Base-by-base conservation (phyloP, 1,140 invertebrate genomes). In the Dinoponera quadriceps region DNA sequence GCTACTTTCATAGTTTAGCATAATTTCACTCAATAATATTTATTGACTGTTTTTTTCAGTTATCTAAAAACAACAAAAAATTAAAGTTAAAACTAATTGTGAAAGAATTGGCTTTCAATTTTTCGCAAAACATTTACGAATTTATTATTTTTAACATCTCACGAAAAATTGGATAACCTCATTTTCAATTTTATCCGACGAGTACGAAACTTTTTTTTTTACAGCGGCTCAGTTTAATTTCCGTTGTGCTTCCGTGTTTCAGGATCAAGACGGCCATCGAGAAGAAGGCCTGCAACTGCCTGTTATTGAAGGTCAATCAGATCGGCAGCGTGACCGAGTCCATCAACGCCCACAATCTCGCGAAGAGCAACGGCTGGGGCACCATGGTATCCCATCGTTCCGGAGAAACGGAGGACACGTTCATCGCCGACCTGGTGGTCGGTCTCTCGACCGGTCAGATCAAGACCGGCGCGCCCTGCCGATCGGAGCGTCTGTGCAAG, bases 381-480 rank as follows among this genome's bases (percentile, higher is more conserved):
- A 99, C 97, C 66, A 99, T 99, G 99, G 99, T 99, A 0, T 99
- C 98, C 38, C 99, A 99, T 95, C 96, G 97, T 91, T 99, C 98
- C 88, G 99, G 99, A 88, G 99, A 99, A 94, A 99, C 99, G 83
- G 99, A 99, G 95, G 99, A 99, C 92, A 98, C 98, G 0, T 99
- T 99, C 94, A 99, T 99, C 92, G 99, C 98, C 90, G 99, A 99
- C 93, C 94, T 99, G 82, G 99, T 99, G 38, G 99, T 99, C 71
- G 99, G 99, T 83, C 95, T 99, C 20, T 98, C 98, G 49, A 99
- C 99, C 75, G 99, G 99, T 82, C 99, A 99, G 95, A 99, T 99
- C 90, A 99, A 99, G 94, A 99, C 99, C 73, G 99, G 99, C 57
- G 99, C 99, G 75, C 99, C 99, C 3, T 99, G 99, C 95, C 97